Percentiles rank a stretch among this genome's conserved stretches.
phyloP scores from a whole-genome alignment of 2,113 vertebrate genomes.

The Ammodytes marinus region DNA sequence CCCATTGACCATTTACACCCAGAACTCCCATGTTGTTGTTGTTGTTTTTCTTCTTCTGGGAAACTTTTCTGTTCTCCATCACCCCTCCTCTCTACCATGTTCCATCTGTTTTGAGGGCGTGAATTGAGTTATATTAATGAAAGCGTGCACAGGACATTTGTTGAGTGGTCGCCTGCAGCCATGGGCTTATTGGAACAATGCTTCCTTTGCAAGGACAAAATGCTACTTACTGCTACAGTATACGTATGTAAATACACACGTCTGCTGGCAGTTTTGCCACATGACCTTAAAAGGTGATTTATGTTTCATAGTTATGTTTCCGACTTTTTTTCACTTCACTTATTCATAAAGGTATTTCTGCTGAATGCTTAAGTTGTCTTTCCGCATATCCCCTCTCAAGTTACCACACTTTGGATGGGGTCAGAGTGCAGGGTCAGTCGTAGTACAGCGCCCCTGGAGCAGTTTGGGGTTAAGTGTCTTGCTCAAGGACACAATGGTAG shows the following conservation, averaged over 20 bases:
- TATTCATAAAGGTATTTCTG: too few species aligned
- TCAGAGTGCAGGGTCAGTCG: too few species aligned
- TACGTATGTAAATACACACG: not conserved
- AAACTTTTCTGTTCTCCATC: not conserved
- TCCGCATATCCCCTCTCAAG: too few species aligned
- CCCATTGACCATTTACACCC: not conserved
- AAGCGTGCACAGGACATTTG: not conserved
- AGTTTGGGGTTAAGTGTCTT: too few species aligned
- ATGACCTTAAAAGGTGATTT: too few species aligned
- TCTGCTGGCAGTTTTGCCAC: too few species aligned
- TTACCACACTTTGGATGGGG: too few species aligned
- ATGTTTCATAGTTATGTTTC: too few species aligned
- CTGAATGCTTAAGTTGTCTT: too few species aligned
- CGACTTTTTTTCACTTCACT: too few species aligned
- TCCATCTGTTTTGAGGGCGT: not conserved
- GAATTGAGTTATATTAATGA: slow-evolving; percentile 36
- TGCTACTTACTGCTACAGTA: not conserved
- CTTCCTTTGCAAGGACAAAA: slow-evolving; percentile 25
- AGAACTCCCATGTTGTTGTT: not conserved
- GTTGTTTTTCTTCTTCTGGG: not conserved
- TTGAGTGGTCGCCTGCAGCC: slow-evolving; percentile 13
- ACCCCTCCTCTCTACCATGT: not conserved
- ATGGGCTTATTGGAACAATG: slow-evolving; percentile 10
- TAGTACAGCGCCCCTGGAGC: too few species aligned
- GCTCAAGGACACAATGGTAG: too few species aligned